A percentile compares a stretch with the other conserved stretches of the same genome.
Evolutionary conservation across 23 tunicate genomes (phyloP).

Genomic region (Styela clava): DNA sequence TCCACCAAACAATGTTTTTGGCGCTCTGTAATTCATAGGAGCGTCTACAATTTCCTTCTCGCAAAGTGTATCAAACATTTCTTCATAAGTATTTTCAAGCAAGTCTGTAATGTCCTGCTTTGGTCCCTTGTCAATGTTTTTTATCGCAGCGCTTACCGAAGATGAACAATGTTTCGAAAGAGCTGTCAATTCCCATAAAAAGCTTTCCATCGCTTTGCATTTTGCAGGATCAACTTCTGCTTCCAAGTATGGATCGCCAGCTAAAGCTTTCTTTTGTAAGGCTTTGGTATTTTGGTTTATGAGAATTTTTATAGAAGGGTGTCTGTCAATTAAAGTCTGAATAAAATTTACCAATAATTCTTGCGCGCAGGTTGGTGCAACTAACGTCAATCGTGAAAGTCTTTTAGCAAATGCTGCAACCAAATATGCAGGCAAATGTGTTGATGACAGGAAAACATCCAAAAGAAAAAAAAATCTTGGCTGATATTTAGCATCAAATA

Average conservation of each 20-base stretch:
- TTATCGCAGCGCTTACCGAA: constrained; percentile 32
- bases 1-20: constrained; percentile 34
- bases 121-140: constrained; percentile 7
- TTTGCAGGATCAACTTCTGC: constrained; percentile 45
- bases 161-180: constrained; percentile 31
- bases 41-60: constrained; percentile 27
- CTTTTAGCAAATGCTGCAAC: constrained; percentile 88
- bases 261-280: background rate
- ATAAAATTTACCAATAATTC: constrained; percentile 35
- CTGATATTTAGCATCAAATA: constrained; percentile 69
- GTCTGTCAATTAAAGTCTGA: constrained; percentile 31
- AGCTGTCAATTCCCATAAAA: constrained; percentile 68
- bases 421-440: constrained; percentile 67
- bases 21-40: constrained; percentile 50
- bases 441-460: constrained; percentile 63
- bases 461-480: constrained; percentile 68
- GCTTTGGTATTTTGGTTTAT: constrained; percentile 22
- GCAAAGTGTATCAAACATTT: constrained; percentile 39
- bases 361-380: constrained; percentile 63
- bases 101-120: constrained; percentile 24
- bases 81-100: constrained; percentile 37
- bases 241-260: constrained; percentile 51
- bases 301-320: constrained; percentile 43
- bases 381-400: constrained; percentile 50
- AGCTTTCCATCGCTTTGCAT: constrained; percentile 64